phyloP scores from a whole-genome alignment of 2,113 vertebrate genomes.

The Bufo bufo region DNA sequence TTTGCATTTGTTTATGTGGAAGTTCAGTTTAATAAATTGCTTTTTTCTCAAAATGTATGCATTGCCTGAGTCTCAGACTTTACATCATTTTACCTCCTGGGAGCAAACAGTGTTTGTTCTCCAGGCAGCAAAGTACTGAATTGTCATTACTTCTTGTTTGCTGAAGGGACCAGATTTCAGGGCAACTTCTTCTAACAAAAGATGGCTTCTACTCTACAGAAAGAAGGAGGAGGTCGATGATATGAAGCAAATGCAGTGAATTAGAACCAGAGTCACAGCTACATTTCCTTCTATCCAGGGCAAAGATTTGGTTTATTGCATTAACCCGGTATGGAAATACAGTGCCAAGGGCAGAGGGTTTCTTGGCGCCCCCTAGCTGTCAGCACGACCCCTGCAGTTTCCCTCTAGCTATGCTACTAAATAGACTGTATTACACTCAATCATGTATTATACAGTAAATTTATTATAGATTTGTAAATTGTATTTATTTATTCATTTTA shows the following conservation, averaged over 20 bases:
- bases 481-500: too few relatives aligned
- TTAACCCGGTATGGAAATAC: not conserved
- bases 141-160: slow-evolving; percentile 28
- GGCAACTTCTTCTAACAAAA: too few relatives aligned
- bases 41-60: not conserved
- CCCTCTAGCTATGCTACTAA: too few relatives aligned
- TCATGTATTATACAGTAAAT: too few relatives aligned
- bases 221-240: not conserved
- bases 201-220: not conserved
- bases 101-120: slow-evolving; percentile 25
- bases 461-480: too few relatives aligned
- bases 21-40: slow-evolving; percentile 24
- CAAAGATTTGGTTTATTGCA: not conserved
- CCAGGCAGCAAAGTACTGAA: not conserved
- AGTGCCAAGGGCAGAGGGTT: not conserved
- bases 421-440: too few relatives aligned
- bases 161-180: not conserved
- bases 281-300: not conserved
- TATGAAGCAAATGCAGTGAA: not conserved
- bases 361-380: not conserved
- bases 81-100: slow-evolving; percentile 19
- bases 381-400: too few relatives aligned
- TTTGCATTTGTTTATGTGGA: slow-evolving; percentile 19
- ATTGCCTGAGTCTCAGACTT: slow-evolving; percentile 24
- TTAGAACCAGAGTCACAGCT: not conserved